These are phyloP conservation scores for Nymphalis c-album DNA, from an alignment of 2,888 invertebrate species.

Conservation along the genomic window DNA sequence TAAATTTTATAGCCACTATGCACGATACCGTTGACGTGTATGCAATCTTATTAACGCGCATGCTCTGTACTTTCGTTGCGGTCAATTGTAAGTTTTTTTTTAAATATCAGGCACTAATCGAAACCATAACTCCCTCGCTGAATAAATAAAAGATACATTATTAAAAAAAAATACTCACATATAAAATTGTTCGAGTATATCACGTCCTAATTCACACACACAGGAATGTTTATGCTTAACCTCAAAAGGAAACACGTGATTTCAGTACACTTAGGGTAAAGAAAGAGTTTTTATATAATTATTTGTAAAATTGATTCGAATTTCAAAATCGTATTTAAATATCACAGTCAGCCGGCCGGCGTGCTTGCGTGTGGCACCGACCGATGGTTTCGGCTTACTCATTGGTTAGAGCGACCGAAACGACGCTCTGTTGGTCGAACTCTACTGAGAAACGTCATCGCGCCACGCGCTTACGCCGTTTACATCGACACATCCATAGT, in stretches of 20 bases:
- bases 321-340: conserved; percentile 31
- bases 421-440: conserved; percentile 33
- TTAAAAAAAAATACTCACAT: conserved; percentile 20
- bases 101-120: background rate
- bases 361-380: conserved; percentile 37
- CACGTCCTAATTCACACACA: conserved; percentile 23
- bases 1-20: background rate
- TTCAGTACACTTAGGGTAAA: conserved; percentile 11
- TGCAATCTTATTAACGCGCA: conserved; percentile 20
- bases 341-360: conserved; percentile 38
- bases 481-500: conserved; percentile 28
- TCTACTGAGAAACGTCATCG: conserved; percentile 57
- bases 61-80: conserved; percentile 5
- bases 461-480: conserved; percentile 65
- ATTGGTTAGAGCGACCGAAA: conserved; percentile 35
- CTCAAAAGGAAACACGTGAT: conserved; percentile 20
- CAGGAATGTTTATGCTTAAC: conserved; percentile 23
- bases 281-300: conserved; percentile 10
- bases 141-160: background rate
- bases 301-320: conserved; percentile 6
- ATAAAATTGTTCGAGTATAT: conserved; percentile 17
- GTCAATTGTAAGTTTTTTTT: conserved; percentile 3
- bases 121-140: background rate
- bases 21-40: conserved; percentile 19
- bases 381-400: conserved; percentile 38